A percentile compares a stretch with the other conserved stretches of the same genome.
phyloP scores from a whole-genome alignment of 1,140 invertebrate genomes.

The Tetraneura akinire region DNA sequence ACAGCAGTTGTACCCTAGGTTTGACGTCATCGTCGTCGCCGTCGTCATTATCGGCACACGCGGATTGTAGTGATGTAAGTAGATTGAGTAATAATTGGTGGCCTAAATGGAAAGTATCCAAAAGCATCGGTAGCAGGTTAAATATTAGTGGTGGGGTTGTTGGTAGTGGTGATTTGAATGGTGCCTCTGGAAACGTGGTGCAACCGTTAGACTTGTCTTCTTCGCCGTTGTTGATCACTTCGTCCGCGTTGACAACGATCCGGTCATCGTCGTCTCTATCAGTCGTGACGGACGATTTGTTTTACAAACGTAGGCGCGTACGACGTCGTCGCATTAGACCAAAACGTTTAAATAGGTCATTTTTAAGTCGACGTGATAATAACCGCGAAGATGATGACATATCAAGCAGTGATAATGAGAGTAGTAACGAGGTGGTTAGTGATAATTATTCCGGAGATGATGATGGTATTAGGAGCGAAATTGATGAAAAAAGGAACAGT shows the following conservation, averaged over 20 bases:
- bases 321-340: background rate
- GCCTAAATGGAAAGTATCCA: background rate
- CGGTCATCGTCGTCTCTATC: conserved; percentile 15
- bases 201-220: conserved; percentile 38
- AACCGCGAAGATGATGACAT: background rate
- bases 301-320: conserved; percentile 31
- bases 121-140: background rate
- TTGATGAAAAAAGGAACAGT: too few species aligned
- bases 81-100: conserved; percentile 20
- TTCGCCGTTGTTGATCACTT: background rate
- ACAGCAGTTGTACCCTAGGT: background rate
- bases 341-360: conserved; percentile 4
- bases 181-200: background rate
- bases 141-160: background rate
- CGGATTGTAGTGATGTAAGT: background rate
- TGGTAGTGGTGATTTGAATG: background rate
- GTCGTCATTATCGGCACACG: background rate
- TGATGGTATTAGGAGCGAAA: background rate
- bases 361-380: background rate
- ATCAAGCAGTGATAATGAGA: background rate
- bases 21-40: background rate
- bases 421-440: background rate
- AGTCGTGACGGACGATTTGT: background rate
- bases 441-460: background rate
- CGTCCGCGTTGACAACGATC: background rate